A percentile compares a stretch with the other conserved stretches of the same genome.
Evolutionary conservation across 2,113 vertebrate genomes (phyloP).

Genomic region (Sinocyclocheilus rhinocerous): DNA sequence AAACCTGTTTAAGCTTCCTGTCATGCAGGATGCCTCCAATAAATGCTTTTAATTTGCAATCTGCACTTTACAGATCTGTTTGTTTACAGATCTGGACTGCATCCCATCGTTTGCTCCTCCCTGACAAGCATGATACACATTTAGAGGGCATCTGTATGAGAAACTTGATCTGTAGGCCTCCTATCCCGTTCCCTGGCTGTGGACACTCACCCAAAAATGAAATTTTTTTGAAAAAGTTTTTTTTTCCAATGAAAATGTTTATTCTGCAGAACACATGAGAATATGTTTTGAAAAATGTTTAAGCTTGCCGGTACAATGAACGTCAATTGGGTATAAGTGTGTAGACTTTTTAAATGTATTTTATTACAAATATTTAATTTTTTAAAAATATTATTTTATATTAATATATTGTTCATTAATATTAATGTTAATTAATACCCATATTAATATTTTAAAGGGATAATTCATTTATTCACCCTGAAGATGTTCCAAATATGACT

Average conservation of each 20-base stretch:
- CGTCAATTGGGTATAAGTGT: background rate
- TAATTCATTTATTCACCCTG: too few species aligned
- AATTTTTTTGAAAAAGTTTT: too few species aligned
- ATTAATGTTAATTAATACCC: background rate
- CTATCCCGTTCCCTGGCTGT: background rate
- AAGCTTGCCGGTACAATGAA: background rate
- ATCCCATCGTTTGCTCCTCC: slow-evolving; percentile 47
- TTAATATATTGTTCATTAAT: background rate
- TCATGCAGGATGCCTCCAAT: slow-evolving; percentile 44
- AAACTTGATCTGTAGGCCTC: background rate
- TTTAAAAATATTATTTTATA: background rate
- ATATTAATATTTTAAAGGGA: background rate
- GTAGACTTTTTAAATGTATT: background rate
- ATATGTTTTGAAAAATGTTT: background rate
- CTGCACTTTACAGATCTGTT: slow-evolving; percentile 29
- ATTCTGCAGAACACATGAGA: background rate
- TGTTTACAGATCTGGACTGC: slow-evolving; percentile 47
- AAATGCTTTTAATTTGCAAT: slow-evolving; percentile 52
- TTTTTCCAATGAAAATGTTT: background rate
- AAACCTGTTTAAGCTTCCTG: slow-evolving; percentile 47
- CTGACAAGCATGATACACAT: slow-evolving; percentile 51
- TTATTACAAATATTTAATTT: background rate
- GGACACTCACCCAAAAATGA: background rate
- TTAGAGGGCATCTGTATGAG: slow-evolving; percentile 39
- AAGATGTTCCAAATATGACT: too few species aligned